Evolutionary conservation across 2,113 vertebrate genomes (phyloP).

Genomic region (Limnothrissa miodon): DNA sequence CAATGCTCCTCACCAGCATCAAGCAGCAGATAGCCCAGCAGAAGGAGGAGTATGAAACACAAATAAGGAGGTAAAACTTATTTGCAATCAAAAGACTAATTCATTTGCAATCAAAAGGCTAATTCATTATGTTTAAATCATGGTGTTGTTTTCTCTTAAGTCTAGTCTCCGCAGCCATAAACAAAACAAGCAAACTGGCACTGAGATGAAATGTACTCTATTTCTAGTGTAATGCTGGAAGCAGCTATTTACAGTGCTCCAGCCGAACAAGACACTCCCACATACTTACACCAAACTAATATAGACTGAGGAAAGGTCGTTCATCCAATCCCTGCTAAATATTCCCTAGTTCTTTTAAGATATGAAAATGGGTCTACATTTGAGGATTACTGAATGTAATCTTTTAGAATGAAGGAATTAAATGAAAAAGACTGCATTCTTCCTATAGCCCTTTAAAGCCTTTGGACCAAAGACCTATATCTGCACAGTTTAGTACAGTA

Average conservation of each 20-base stretch:
- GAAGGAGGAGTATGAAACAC: background rate
- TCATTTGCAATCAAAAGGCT: background rate
- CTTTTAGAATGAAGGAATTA: background rate
- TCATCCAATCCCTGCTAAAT: background rate
- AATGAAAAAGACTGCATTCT: background rate
- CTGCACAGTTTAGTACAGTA: no score
- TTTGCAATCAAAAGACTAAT: background rate
- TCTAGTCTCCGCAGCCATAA: background rate
- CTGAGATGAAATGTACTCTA: background rate
- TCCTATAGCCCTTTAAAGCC: background rate
- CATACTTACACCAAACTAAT: background rate
- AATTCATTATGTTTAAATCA: background rate
- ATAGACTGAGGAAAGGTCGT: conserved; percentile 15
- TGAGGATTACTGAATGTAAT: background rate
- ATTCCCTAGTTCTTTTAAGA: background rate
- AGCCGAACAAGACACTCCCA: conserved; percentile 15
- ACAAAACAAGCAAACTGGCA: background rate
- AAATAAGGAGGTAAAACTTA: background rate
- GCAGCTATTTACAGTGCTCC: background rate
- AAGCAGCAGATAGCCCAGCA: background rate
- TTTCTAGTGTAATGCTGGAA: conserved; percentile 12
- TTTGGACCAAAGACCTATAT: no score
- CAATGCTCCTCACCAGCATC: background rate
- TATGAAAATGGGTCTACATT: background rate
- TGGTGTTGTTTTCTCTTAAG: background rate